phyloP scores from a whole-genome alignment of 92 coral and sea anemone genomes.

The Meandrina meandrites region DNA sequence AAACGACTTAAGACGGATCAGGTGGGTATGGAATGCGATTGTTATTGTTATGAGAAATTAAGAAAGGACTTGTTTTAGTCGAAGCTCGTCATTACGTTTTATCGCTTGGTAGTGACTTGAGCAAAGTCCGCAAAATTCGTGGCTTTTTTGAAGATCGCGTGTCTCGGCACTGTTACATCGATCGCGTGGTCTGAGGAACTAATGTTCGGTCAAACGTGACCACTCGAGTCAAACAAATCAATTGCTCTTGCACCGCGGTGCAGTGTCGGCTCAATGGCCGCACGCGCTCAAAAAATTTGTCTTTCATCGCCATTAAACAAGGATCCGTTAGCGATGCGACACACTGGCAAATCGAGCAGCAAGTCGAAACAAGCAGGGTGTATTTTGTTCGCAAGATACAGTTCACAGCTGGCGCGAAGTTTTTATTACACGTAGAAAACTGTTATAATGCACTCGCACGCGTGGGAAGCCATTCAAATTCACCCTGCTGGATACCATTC shows the following conservation, averaged over 20 bases:
- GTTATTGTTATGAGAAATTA: conserved; percentile 28
- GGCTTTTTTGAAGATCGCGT: conserved; percentile 20
- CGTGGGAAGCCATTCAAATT: conserved; percentile 26
- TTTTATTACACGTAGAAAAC: conserved; percentile 18
- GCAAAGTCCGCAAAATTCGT: conserved; percentile 22
- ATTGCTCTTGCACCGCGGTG: background rate
- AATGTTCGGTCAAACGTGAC: conserved; percentile 41
- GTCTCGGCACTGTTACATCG: conserved; percentile 8
- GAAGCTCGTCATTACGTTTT: background rate
- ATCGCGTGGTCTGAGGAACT: conserved; percentile 26
- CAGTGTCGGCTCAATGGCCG: background rate
- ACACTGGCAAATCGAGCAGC: background rate
- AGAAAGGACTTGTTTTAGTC: conserved; percentile 9
- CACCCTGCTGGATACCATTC: conserved; percentile 23
- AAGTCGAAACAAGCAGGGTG: background rate
- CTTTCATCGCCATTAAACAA: conserved; percentile 14
- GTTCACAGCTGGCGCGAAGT: conserved; percentile 8
- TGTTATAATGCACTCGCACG: conserved; percentile 30
- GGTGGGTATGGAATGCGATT: conserved; percentile 9
- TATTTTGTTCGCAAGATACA: conserved; percentile 26
- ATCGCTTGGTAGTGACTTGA: conserved; percentile 1
- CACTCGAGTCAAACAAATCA: conserved; percentile 1
- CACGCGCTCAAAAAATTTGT: conserved; percentile 30
- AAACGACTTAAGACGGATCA: conserved; percentile 21
- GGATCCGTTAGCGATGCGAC: conserved; percentile 10